Evolutionary conservation across 2,113 vertebrate species (phyloP), one percentile per base, ranked within the genome.

Genomic region (Podiceps cristatus): DNA sequence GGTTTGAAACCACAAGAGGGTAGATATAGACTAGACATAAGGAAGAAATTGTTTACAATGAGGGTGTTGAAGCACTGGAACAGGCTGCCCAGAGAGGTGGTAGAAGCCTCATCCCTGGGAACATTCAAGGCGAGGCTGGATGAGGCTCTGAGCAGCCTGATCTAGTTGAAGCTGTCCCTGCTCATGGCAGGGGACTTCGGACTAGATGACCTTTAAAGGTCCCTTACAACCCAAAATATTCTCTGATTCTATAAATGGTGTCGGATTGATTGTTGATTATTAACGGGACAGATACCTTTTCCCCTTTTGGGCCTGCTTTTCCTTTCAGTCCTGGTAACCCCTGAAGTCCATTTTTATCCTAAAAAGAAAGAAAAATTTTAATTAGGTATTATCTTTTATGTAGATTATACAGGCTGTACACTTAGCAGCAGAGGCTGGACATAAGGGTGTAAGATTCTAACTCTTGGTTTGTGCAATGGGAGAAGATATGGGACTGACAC

Each of bases 251-350:
- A 37, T 37, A 58, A 55, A 52, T 9, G 20, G 5, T 40, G 31
- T 71, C 37, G 56, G 33, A 18, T 3, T 22, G 8, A 27, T 31
- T 60, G 28, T 13, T 66, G 13, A 13, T 23, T 33, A 42, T 28
- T 44, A 62, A 55, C 13, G 78, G 13, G 25, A 24, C 19, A 79
- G 77, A 5, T 81, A 99, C 99, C 98, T 99, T 99, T 86, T 98
- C 98, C 44, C 99, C 99, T 98, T 97, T 98, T 19, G 53, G 53
- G 40, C 98, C 98, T 37, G 93, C 87, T 31, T 98, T 98, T 96
- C 98, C 99, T 63, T 96, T 97, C 37, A 97, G 60, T 56, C 98
- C 99, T 68, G 98, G 98, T 77, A 80, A 47, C 6, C 98, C 98
- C 24, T 71, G 91, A 63, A 31, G 49, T 47, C 75, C 87, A 69